Conservation (phyloP, 2,113 vertebrate genomes). For the Sturnus vulgaris region DNA sequence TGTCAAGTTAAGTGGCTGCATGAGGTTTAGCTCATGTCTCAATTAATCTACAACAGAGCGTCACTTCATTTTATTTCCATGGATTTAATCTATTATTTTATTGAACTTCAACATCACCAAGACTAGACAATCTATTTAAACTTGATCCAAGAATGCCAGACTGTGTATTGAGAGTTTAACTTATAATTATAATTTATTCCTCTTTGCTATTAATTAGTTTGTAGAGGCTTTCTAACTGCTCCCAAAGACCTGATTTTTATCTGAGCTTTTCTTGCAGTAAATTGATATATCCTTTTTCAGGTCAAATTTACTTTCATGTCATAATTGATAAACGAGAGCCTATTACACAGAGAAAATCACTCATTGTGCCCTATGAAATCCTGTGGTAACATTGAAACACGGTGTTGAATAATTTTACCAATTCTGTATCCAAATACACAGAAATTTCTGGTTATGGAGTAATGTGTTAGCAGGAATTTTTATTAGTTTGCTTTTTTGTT, state of each 20-base stretch:
- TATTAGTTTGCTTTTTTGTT: neutral
- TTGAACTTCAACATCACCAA: neutral
- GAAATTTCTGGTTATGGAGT: neutral
- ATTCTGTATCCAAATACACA: neutral
- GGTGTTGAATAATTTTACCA: accelerated
- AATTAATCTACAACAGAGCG: neutral
- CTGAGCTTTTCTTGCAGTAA: neutral
- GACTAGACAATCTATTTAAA: neutral
- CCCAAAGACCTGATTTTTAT: neutral
- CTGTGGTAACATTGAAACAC: neutral
- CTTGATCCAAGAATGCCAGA: neutral
- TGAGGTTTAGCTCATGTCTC: neutral
- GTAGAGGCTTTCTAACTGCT: neutral
- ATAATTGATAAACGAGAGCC: neutral
- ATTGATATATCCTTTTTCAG: neutral
- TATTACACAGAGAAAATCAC: neutral
- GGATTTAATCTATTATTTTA: neutral
- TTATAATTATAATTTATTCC: neutral
- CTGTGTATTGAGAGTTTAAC: conserved; percentile 3
- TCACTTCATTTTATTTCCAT: neutral
- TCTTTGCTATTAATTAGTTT: conserved; percentile 16
- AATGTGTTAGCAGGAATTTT: neutral
- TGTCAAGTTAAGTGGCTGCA: neutral
- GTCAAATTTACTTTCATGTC: neutral
- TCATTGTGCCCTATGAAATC: neutral